Base-by-base conservation (phyloP, 2,797 vertebrate genomes). In the Emydoidea blandingii region DNA sequence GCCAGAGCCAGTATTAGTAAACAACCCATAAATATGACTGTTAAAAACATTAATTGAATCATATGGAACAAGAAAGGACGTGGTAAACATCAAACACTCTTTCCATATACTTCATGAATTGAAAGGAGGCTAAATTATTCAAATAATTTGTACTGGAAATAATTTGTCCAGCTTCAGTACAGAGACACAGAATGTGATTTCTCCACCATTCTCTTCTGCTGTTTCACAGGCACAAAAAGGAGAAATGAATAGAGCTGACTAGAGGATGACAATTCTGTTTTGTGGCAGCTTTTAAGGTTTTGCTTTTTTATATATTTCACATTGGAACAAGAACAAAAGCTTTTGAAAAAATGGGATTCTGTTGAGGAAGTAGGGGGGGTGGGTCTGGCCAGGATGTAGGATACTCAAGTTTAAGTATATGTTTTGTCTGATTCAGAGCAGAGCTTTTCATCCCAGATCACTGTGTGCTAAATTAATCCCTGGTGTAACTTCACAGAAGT, bases 151-250 rank as follows among this genome's bases (percentile, higher is more conserved):
- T 37, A 79, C 52, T 76, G 12, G 59, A 93, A 89, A 86, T 23
- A 49, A 87, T 56, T 62, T 83, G 4, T n/a, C 29, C 3, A 53
- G 0, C 72, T 29, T 7, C 52, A 76, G 15, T 89, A 87, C 15
- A 44, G 56, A 21, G 16, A 65, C 29, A 65, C 6, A 34, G 31
- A 34, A 74, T 79, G 12, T 50, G 86, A 89, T 83, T 95, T 86
- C 52, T 68, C 34, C 3, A 86, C 34, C 21, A 57, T 47, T 53
- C 4, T 85, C 14, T 85, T 94, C 52, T 93, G 47, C 4, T 0
- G 12, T 86, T 92, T 85, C n/a, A 82, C 79, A 76, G 50, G 34
- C 49, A 65, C 16, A 90, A 93, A 93, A 86, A 27, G 84, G 91
- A n/a, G 4, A 89, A 89, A 88, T 41, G 0, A 88, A 93, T 83